Evolutionary conservation across 2,113 vertebrate genomes (phyloP).

Genomic region (Sylvietta virens): DNA sequence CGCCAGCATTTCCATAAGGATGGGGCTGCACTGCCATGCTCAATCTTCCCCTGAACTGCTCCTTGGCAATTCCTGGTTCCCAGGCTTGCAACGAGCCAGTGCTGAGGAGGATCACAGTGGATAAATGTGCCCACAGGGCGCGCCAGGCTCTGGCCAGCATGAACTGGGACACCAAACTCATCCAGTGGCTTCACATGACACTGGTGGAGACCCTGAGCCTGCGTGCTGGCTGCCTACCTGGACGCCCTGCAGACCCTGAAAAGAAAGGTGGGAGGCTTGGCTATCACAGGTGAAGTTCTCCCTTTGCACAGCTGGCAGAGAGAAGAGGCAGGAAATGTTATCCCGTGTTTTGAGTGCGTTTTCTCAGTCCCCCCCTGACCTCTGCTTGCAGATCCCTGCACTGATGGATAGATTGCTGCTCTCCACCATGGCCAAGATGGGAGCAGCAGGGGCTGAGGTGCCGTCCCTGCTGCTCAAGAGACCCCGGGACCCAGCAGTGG

Average conservation of each 20-base stretch:
- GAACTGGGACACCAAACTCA: slow-evolving; percentile 93
- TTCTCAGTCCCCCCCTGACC: not conserved
- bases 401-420: slow-evolving; percentile 96
- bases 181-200: slow-evolving; percentile 93
- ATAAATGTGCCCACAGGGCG: slow-evolving; percentile 92
- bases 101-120: slow-evolving; percentile 89
- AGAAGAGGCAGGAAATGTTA: not conserved
- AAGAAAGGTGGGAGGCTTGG: slow-evolving; percentile 80
- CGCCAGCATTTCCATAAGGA: rapidly evolving
- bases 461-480: slow-evolving; percentile 92
- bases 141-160: slow-evolving; percentile 91
- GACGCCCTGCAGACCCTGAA: slow-evolving; percentile 97
- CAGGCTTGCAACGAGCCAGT: slow-evolving; percentile 93
- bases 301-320: rapidly evolving
- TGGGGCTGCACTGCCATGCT: rapidly evolving
- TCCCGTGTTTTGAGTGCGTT: rapidly evolving
- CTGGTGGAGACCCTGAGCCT: slow-evolving; percentile 93
- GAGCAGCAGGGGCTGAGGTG: slow-evolving; percentile 88
- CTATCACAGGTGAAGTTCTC: rapidly evolving
- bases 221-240: slow-evolving; percentile 92
- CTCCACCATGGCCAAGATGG: slow-evolving; percentile 84
- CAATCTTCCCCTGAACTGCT: rapidly evolving
- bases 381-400: slow-evolving; percentile 81
- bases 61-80: not conserved
- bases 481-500: slow-evolving; percentile 96